Evolutionary conservation across 1,140 invertebrate genomes (phyloP), one percentile per base, ranked within the genome.

Genomic region (Conopomorpha cramerella): DNA sequence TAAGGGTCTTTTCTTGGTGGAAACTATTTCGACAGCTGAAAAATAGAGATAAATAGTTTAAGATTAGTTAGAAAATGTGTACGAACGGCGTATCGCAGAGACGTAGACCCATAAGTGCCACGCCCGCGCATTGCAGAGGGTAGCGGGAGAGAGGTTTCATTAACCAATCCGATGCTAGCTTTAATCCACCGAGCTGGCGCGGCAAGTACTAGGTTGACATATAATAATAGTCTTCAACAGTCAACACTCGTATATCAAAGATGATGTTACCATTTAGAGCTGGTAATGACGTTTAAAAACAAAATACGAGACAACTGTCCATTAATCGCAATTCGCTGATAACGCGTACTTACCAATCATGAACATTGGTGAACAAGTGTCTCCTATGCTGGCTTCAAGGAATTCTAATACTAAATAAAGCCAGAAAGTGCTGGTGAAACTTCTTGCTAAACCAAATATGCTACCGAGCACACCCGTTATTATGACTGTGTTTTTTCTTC

Each of bases 11-110:
- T 62, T 65, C 25, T 55, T 51, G 4, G 48, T 43, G 13, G 56
- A 47, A 0, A 64, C 57, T 14, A 58, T 49, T 49, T 71, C 67
- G 30, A 67, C 43, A 16, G 46, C 66, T 71, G 56, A 16, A 58
- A 66, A 15, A 44, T 25, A 42, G 37, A 16, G 8, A 43, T 3
- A 33, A 1, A 17, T 16, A 33, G 18, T 15, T 28, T 15, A 13
- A 15, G 3, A 8, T 31, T 15, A 3, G 13, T 3, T 31, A 15
- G 13, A 3, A 15, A 15, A 6, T 11, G 10, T 28, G 3, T 8
- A 28, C 3, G 3, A 11, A 11, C 13, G 10, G 3, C 3, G 3
- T 3, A 28, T 28, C 3, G 10, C 10, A 3, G n/a, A 11, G 13
- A 6, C 3, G 27, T 28, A 6, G n/a, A 11, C 3, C 10, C n/a